Conservation (phyloP, 2,797 vertebrate genomes). For the Anomalospiza imberbis region DNA sequence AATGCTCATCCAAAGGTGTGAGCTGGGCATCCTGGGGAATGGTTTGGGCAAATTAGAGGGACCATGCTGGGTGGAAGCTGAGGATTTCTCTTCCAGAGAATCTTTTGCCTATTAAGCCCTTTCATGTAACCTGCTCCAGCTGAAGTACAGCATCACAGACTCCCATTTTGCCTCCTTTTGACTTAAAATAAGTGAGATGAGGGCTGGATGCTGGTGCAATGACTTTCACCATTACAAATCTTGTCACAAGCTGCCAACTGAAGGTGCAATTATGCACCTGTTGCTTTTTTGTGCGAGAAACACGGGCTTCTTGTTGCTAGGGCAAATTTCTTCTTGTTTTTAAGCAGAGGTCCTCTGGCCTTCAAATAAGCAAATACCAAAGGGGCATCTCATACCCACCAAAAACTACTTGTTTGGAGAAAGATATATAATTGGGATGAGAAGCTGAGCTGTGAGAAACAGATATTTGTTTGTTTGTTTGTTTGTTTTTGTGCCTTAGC, state of each 20-base stretch:
- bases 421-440: neutral
- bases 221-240: neutral
- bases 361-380: neutral
- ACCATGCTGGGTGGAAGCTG: neutral
- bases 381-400: neutral
- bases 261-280: neutral
- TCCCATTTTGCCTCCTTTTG: neutral
- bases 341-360: neutral
- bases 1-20: neutral
- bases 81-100: neutral
- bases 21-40: neutral
- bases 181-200: neutral
- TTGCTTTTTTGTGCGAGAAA: neutral
- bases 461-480: conserved; percentile 6
- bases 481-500: neutral
- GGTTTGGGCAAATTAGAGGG: neutral
- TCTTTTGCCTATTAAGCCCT: neutral
- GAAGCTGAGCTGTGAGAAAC: conserved; percentile 1
- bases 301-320: neutral
- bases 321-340: neutral
- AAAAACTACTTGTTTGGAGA: neutral
- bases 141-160: neutral
- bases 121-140: neutral
- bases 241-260: neutral
- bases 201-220: neutral